Evolutionary conservation across 2,797 vertebrate genomes (phyloP), one percentile per base, ranked within the genome.

Genomic region (Tachyglossus aculeatus): DNA sequence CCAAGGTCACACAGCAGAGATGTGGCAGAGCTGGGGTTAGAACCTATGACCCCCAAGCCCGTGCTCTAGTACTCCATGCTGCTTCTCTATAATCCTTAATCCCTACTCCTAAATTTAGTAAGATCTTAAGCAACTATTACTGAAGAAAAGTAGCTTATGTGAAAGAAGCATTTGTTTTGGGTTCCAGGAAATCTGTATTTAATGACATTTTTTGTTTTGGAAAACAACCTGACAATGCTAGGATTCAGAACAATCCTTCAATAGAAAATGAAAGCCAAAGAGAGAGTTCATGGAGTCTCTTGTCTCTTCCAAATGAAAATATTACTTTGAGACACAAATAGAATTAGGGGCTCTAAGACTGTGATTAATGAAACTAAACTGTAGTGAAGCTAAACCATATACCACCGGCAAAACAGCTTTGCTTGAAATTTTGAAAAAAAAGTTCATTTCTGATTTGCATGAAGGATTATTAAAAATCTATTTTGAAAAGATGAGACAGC

Each of bases 331-430:
- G 79, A 56, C 61, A 64, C n/a, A 80, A 62, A 25, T 71, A 69
- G 59, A 62, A 58, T 18, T 57, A 27, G 0, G 1, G 57, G 41
- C 51, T n/a, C n/a, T n/a, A 64, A 68, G 80, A 73, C 84, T 74
- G 24, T n/a, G 71, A 69, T 55, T 29, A 34, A 63, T 47, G 21
- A 73, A 86, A 79, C 63, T 29, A 65, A 80, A 82, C 58, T 78
- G 37, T 56, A 1, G 22, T 70, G 59, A 75, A 64, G 62, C 56
- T 83, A 25, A 85, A 69, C 53, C 57, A 33, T 60, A 78, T 88
- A 82, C 74, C 63, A 76, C 12, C 67, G 83, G 59, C 77, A 90
- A 90, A 89, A 89, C 85, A 87, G 80, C 77, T 89, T 86, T 83
- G 63, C 61, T 15, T 48, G 66, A 80, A 75, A 67, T 51, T 55